phyloP scores from a whole-genome alignment of 1,140 invertebrate species.

The Pissodes strobi region DNA sequence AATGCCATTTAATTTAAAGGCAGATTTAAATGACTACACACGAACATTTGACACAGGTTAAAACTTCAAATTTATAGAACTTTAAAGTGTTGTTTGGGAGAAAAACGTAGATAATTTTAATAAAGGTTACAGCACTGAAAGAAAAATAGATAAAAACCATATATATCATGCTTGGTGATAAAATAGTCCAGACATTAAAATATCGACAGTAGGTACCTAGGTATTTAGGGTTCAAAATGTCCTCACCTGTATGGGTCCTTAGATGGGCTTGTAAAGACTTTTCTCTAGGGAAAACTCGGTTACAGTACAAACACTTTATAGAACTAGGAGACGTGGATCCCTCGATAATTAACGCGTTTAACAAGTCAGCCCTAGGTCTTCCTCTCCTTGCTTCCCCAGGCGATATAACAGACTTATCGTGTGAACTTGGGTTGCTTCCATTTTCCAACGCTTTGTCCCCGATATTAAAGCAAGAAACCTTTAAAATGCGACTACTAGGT shows the following conservation, averaged over 20 bases:
- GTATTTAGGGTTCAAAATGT: constrained; percentile 38
- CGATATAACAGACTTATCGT: constrained; percentile 46
- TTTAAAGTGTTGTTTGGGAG: too few species aligned
- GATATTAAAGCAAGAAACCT: constrained; percentile 42
- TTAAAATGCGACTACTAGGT: constrained; percentile 44
- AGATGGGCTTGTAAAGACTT: constrained; percentile 83
- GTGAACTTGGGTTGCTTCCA: constrained; percentile 43
- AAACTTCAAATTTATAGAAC: too few species aligned
- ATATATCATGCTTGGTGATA: too few species aligned
- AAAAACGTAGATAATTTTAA: too few species aligned
- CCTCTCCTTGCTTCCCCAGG: constrained; percentile 61
- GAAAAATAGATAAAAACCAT: too few species aligned
- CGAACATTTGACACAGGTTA: too few species aligned
- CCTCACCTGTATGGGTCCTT: constrained; percentile 76
- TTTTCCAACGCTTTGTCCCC: constrained; percentile 50
- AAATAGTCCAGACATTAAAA: too few species aligned
- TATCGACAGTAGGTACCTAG: too few species aligned
- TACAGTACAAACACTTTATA: constrained; percentile 77
- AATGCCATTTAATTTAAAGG: too few species aligned
- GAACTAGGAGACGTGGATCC: constrained; percentile 72
- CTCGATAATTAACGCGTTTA: constrained; percentile 73
- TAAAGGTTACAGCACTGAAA: too few species aligned
- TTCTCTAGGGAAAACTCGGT: constrained; percentile 77
- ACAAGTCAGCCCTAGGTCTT: constrained; percentile 73
- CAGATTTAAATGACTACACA: too few species aligned